Conservation (phyloP, 1,140 invertebrate species). For the Cardiocondyla obscurior region DNA sequence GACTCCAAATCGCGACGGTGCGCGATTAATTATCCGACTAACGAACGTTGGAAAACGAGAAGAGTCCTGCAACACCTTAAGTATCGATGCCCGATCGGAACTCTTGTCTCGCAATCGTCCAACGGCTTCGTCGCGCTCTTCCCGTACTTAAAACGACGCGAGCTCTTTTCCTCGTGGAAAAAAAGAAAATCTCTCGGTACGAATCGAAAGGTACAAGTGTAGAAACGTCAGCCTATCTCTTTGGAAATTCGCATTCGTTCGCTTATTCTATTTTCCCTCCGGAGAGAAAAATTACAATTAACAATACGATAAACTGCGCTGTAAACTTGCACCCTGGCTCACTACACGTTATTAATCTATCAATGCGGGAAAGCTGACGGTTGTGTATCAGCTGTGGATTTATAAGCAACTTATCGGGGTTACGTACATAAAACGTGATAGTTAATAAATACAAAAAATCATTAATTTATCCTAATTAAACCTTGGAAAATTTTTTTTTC, state of each 20-base stretch:
- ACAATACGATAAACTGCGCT: background rate
- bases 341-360: background rate
- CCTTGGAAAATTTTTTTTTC: background rate
- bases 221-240: conserved; percentile 24
- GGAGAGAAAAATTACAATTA: background rate
- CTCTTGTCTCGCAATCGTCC: background rate
- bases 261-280: too few relatives aligned
- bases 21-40: background rate
- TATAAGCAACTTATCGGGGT: background rate
- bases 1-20: background rate
- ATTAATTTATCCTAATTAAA: background rate
- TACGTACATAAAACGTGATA: background rate
- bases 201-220: conserved; percentile 30
- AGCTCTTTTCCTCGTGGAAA: background rate
- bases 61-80: background rate
- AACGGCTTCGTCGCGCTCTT: background rate
- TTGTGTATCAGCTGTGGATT: background rate
- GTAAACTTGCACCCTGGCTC: background rate
- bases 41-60: background rate
- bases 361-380: background rate
- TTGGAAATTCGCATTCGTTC: background rate
- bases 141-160: background rate
- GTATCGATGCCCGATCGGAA: background rate
- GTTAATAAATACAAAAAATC: conserved; percentile 6
- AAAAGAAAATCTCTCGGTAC: conserved; percentile 15